A percentile compares a stretch with the other conserved stretches of the same genome.
These are phyloP conservation scores for Ostrea edulis DNA, from an alignment of 1,140 invertebrate species.

Conservation along the genomic window DNA sequence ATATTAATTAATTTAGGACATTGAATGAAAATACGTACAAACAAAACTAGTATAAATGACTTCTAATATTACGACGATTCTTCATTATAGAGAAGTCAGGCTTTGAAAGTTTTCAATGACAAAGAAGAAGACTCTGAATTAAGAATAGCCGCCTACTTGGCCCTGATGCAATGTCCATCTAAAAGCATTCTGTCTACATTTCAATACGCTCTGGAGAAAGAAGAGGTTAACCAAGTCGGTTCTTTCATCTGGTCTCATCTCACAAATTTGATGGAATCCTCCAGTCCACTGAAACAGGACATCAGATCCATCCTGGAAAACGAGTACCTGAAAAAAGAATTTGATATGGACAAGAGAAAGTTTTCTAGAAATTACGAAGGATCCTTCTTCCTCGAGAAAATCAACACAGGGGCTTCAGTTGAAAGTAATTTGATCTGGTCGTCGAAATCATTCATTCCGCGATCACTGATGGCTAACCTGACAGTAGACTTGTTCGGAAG, in stretches of 20 bases:
- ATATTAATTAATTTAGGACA: not conserved
- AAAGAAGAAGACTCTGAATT: constrained; percentile 89
- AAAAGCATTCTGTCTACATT: constrained; percentile 88
- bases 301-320: constrained; percentile 91
- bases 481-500: constrained; percentile 92
- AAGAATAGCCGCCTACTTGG: constrained; percentile 91
- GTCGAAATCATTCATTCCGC: constrained; percentile 91
- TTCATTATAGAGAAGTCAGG: constrained; percentile 67
- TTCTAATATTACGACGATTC: not conserved
- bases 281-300: constrained; percentile 89
- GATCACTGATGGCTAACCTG: constrained; percentile 89
- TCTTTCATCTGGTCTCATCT: constrained; percentile 97
- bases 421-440: constrained; percentile 88
- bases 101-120: constrained; percentile 85
- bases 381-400: constrained; percentile 73
- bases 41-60: not conserved
- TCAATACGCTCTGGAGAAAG: constrained; percentile 84
- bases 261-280: constrained; percentile 91
- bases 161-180: constrained; percentile 92
- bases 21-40: not conserved
- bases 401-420: constrained; percentile 71
- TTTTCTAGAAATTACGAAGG: constrained; percentile 92
- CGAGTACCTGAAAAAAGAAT: constrained; percentile 86
- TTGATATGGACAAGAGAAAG: constrained; percentile 89
- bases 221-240: constrained; percentile 95